A percentile compares a stretch with the other conserved stretches of the same genome.
These are phyloP conservation scores for Catostomus latipinnis DNA, from an alignment of 2,797 vertebrate genomes.

Conservation along the genomic window DNA sequence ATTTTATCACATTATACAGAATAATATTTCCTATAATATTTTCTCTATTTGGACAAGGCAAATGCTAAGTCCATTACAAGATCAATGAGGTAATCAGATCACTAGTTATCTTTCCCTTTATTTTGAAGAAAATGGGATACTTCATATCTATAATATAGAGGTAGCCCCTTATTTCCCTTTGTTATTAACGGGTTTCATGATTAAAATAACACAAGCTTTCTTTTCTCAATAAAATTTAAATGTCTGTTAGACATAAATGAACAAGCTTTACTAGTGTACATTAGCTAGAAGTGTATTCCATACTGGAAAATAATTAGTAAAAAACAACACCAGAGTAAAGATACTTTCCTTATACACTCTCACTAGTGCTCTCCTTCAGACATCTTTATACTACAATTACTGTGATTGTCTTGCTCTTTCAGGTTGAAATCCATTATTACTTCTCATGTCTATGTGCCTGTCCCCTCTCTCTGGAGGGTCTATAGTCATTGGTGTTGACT, in stretches of 20 bases:
- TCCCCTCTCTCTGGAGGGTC: constrained; percentile 8
- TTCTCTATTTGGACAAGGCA: not conserved
- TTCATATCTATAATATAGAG: not conserved
- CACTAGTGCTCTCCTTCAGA: too few species aligned
- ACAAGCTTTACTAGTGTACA: too few species aligned
- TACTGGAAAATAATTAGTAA: too few species aligned
- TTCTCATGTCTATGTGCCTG: constrained; percentile 18
- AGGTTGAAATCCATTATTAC: constrained; percentile 44
- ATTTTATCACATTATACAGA: not conserved
- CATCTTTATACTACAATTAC: too few species aligned
- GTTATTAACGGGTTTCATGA: not conserved
- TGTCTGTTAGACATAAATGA: too few species aligned
- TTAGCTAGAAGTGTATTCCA: too few species aligned
- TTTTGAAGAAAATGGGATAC: not conserved
- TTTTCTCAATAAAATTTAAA: too few species aligned
- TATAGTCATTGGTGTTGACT: constrained; percentile 63
- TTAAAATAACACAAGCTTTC: too few species aligned
- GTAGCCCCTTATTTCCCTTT: constrained; percentile 9
- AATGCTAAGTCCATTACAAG: not conserved
- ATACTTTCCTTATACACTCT: too few species aligned
- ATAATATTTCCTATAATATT: not conserved
- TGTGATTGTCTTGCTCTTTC: not conserved
- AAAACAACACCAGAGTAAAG: too few species aligned
- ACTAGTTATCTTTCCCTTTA: constrained; percentile 6
- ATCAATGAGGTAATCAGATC: not conserved